A percentile compares a stretch with the other conserved stretches of the same genome.
phyloP scores from a whole-genome alignment of 2,797 vertebrate species.

The Xiphorhynchus erythropygius region DNA sequence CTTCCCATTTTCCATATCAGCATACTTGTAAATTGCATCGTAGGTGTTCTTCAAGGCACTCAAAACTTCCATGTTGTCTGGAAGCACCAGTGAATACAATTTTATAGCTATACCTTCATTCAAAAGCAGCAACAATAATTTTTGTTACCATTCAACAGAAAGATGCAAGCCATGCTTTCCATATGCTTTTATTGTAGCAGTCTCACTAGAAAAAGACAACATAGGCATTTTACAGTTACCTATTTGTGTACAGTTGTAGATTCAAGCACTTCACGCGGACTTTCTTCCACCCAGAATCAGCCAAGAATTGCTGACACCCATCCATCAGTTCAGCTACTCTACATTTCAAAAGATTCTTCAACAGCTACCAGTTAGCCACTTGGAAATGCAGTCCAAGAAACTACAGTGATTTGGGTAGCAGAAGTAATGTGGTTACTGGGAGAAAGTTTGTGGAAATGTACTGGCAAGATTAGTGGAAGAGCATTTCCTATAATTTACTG shows the following conservation, averaged over 20 bases:
- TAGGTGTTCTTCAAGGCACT: background rate
- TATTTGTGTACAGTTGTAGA: background rate
- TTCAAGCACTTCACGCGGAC: background rate
- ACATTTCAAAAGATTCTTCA: background rate
- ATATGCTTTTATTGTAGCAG: background rate
- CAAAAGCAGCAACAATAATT: background rate
- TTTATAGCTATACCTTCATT: background rate
- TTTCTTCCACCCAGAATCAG: background rate
- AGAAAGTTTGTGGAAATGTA: slow-evolving; percentile 11
- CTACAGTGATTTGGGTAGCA: background rate
- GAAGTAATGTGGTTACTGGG: background rate
- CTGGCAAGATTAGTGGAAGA: slow-evolving; percentile 14
- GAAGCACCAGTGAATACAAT: background rate
- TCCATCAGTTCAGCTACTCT: background rate
- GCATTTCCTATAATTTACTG: slow-evolving; percentile 29
- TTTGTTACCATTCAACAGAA: background rate
- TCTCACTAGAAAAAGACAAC: background rate
- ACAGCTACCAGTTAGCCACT: background rate
- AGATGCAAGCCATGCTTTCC: background rate
- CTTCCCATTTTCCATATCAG: background rate
- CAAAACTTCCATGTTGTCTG: background rate
- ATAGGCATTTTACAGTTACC: background rate
- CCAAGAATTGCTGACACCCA: background rate
- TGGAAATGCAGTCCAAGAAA: background rate
- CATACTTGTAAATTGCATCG: background rate